Conservation (phyloP, 1,140 invertebrate genomes). For the Philotrypesis tridentata region DNA sequence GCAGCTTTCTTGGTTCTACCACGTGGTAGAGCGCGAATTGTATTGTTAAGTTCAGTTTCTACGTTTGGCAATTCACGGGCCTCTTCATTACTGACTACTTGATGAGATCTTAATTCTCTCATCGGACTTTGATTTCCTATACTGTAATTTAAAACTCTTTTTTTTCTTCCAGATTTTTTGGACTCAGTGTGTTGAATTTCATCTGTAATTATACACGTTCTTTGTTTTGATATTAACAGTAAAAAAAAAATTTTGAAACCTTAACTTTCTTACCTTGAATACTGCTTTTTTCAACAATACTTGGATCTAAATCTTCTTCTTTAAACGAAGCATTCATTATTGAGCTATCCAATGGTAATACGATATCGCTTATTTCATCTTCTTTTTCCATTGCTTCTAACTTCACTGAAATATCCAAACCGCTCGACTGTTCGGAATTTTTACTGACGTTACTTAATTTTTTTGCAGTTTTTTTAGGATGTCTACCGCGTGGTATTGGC, state of each 20-base stretch:
- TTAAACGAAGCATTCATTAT: too few species aligned
- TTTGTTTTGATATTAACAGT: neutral
- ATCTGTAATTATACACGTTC: neutral
- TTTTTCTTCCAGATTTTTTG: neutral
- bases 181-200: neutral
- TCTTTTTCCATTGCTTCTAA: neutral
- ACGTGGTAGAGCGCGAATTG: too few species aligned
- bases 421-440: too few species aligned
- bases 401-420: neutral
- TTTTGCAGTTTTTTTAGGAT: too few species aligned
- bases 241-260: neutral
- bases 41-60: too few species aligned
- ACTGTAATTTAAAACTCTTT: neutral
- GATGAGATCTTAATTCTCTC: conserved; percentile 16
- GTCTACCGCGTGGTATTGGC: too few species aligned
- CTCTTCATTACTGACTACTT: too few species aligned
- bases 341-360: neutral
- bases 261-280: neutral
- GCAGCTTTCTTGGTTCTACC: too few species aligned
- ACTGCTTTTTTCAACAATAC: neutral
- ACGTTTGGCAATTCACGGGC: too few species aligned
- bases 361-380: neutral
- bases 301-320: too few species aligned
- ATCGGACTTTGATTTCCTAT: neutral
- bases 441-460: too few species aligned